phyloP scores from a whole-genome alignment of 2,888 invertebrate genomes.

The Mycogona germanica region DNA sequence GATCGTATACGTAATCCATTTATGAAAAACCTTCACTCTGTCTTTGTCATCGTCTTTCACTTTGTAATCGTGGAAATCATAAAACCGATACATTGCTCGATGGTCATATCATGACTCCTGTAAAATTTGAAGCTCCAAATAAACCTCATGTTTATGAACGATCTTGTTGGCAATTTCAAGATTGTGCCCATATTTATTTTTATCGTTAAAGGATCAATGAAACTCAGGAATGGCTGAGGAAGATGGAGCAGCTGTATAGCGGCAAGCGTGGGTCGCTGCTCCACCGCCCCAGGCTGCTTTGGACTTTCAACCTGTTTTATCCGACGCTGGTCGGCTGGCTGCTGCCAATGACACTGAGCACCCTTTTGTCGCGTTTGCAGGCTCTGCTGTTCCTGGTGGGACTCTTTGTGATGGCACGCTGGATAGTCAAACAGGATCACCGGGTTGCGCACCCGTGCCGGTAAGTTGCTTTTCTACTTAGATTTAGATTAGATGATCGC shows the following conservation, averaged over 20 bases:
- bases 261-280: neutral
- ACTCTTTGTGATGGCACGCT: neutral
- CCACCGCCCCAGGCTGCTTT: neutral
- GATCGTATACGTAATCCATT: too few species aligned
- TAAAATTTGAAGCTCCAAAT: too few species aligned
- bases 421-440: conserved; percentile 10
- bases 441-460: conserved; percentile 4
- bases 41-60: too few species aligned
- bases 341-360: neutral
- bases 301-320: neutral
- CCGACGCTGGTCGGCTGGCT: neutral
- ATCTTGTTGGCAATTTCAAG: neutral
- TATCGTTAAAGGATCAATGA: neutral
- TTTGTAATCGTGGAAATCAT: too few species aligned
- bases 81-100: too few species aligned
- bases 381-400: neutral
- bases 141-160: too few species aligned
- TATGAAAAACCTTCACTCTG: too few species aligned
- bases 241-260: neutral
- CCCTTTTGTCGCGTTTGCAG: neutral
- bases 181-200: neutral
- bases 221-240: conserved; percentile 2
- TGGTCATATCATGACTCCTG: too few species aligned
- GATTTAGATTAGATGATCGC: too few species aligned
- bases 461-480: neutral